Evolutionary conservation across 1,140 invertebrate species (phyloP).

Genomic region (Trissolcus basalis): DNA sequence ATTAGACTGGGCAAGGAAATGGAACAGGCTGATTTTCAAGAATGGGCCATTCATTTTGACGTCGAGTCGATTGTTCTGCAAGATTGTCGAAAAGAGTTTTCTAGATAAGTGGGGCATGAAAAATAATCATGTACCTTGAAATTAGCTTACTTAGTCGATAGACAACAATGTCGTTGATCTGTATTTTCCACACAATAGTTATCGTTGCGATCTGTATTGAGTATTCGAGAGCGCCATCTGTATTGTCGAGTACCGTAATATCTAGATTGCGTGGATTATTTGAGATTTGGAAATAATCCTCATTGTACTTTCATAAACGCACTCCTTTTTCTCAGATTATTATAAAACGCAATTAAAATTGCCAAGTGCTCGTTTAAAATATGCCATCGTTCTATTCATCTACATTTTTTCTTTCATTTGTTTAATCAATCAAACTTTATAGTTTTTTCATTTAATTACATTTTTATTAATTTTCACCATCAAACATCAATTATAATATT

Average conservation of each 20-base stretch:
- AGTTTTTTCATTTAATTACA: no score
- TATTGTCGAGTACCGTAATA: slow-evolving; percentile 32
- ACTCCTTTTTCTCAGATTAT: slow-evolving; percentile 12
- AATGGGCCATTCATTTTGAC: slow-evolving; percentile 43
- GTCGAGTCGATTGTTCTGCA: slow-evolving; percentile 34
- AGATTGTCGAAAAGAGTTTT: slow-evolving; percentile 35
- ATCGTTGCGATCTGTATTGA: slow-evolving; percentile 38
- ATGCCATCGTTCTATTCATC: not conserved
- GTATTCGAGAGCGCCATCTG: slow-evolving; percentile 23
- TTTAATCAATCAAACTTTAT: no score
- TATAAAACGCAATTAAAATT: slow-evolving; percentile 6
- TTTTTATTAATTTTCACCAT: no score
- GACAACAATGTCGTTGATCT: slow-evolving; percentile 50
- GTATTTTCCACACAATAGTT: slow-evolving; percentile 46
- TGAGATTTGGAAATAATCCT: slow-evolving; percentile 30
- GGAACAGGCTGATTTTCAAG: slow-evolving; percentile 16
- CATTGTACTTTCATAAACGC: slow-evolving; percentile 25
- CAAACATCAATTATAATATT: no score
- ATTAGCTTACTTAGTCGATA: slow-evolving; percentile 54
- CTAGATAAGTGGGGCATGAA: slow-evolving; percentile 50
- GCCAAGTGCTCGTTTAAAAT: not conserved
- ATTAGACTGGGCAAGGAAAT: not conserved
- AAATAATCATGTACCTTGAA: slow-evolving; percentile 51
- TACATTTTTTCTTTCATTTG: not conserved
- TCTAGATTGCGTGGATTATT: slow-evolving; percentile 33